Conservation (phyloP, 2,888 invertebrate genomes). For the Chrysotoxum bicinctum region DNA sequence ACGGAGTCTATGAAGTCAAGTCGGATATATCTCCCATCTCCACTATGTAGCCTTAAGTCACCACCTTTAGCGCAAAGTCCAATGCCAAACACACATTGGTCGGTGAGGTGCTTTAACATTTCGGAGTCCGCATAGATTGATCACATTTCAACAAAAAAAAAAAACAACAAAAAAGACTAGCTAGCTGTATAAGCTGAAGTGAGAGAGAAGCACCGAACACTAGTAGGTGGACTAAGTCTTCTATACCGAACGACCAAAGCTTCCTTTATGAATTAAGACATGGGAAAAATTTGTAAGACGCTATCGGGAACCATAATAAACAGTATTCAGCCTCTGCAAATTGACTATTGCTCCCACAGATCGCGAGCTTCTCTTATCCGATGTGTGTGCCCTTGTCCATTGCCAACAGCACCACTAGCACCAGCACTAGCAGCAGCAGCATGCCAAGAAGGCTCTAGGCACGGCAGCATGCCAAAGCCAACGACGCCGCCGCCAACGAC, state of each 20-base stretch:
- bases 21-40: conserved; percentile 44
- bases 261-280: conserved; percentile 74
- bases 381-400: conserved; percentile 76
- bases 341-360: conserved; percentile 73
- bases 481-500: conserved; percentile 23
- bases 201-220: not conserved
- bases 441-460: conserved; percentile 54
- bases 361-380: conserved; percentile 74
- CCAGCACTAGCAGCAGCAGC: conserved; percentile 41
- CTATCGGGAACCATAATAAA: conserved; percentile 72
- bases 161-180: not conserved
- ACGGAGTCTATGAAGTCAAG: conserved; percentile 9
- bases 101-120: conserved; percentile 42
- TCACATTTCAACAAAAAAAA: conserved; percentile 24
- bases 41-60: conserved; percentile 30
- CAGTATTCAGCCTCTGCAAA: conserved; percentile 74
- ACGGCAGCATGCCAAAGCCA: conserved; percentile 64
- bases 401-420: conserved; percentile 44
- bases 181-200: conserved; percentile 6
- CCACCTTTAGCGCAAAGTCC: conserved; percentile 45
- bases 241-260: conserved; percentile 56
- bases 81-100: conserved; percentile 51
- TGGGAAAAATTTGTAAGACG: conserved; percentile 74
- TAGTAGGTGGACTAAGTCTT: conserved; percentile 4
- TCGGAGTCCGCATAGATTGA: conserved; percentile 55